A percentile compares a stretch with the other conserved stretches of the same genome.
Evolutionary conservation across 2,888 invertebrate genomes (phyloP).

Genomic region (Cheilosia urbana): DNA sequence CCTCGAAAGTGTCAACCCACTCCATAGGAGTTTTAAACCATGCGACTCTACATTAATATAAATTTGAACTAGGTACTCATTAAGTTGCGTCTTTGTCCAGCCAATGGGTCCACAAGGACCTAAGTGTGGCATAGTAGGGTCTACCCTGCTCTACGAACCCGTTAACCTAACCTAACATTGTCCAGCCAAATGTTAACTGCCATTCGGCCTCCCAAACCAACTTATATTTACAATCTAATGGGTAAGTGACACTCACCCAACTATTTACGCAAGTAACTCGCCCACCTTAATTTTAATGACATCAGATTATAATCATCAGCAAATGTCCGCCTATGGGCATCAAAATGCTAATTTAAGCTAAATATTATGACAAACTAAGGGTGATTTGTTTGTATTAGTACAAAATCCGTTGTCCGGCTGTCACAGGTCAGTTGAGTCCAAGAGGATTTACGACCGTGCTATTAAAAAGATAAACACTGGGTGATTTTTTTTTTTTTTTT

Average conservation of each 20-base stretch:
- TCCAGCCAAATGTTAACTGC: background rate
- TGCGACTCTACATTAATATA: too few species aligned
- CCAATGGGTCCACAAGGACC: too few species aligned
- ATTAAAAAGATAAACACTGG: slow-evolving; percentile 70
- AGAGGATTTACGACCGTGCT: slow-evolving; percentile 65
- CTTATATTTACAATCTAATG: slow-evolving; percentile 44
- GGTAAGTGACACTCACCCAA: slow-evolving; percentile 24
- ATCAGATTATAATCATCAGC: slow-evolving; percentile 55
- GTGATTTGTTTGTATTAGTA: slow-evolving; percentile 71
- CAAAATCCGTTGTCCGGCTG: slow-evolving; percentile 66
- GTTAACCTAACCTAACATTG: too few species aligned
- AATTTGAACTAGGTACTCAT: background rate
- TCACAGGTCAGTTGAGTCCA: slow-evolving; percentile 59
- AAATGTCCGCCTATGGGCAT: slow-evolving; percentile 52
- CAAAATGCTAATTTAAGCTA: slow-evolving; percentile 72
- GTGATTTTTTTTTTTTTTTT: background rate
- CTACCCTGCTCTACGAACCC: too few species aligned
- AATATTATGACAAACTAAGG: slow-evolving; percentile 70
- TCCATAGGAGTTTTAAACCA: too few species aligned
- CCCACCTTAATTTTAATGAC: slow-evolving; percentile 68
- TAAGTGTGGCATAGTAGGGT: too few species aligned
- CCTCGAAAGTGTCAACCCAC: too few species aligned
- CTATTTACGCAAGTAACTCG: slow-evolving; percentile 40
- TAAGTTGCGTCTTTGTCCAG: background rate
- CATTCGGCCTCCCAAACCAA: background rate